Conservation (phyloP, 2,797 vertebrate species). For the Anas acuta region DNA sequence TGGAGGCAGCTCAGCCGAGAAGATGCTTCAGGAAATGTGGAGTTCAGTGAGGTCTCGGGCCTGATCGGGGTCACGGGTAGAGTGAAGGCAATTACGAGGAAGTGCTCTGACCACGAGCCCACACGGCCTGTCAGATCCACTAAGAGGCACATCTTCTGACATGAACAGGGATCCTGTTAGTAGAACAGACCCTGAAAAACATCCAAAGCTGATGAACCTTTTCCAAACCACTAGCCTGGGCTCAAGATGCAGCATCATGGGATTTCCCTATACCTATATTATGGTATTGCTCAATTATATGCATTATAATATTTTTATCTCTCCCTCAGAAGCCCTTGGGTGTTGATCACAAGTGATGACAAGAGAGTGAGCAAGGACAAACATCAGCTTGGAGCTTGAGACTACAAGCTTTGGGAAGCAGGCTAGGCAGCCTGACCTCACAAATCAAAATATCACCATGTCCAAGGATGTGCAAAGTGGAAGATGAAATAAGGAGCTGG, state of each 20-base stretch:
- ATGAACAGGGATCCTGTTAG: not conserved
- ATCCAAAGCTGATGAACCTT: not conserved
- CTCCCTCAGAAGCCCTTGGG: fast-evolving
- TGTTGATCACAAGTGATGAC: not conserved
- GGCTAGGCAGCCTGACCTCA: not conserved
- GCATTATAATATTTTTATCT: not conserved
- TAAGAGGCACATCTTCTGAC: slow-evolving; percentile 10
- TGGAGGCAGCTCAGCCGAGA: not conserved
- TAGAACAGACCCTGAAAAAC: slow-evolving; percentile 12
- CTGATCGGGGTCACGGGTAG: not conserved
- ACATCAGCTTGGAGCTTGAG: not conserved
- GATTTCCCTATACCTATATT: slow-evolving; percentile 26
- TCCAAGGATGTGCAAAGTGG: not conserved
- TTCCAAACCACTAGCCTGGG: slow-evolving; percentile 42
- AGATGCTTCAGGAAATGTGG: not conserved
- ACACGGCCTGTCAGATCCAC: slow-evolving; percentile 21
- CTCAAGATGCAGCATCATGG: not conserved
- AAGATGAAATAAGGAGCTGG: not conserved
- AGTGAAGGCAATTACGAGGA: not conserved
- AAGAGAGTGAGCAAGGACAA: not conserved
- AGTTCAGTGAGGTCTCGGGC: not conserved
- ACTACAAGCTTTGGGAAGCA: not conserved
- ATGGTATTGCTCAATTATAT: not conserved
- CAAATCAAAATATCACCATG: not conserved
- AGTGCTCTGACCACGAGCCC: slow-evolving; percentile 29